phyloP scores from a whole-genome alignment of 2,888 invertebrate genomes.

The Caenorhabditis afra region DNA sequence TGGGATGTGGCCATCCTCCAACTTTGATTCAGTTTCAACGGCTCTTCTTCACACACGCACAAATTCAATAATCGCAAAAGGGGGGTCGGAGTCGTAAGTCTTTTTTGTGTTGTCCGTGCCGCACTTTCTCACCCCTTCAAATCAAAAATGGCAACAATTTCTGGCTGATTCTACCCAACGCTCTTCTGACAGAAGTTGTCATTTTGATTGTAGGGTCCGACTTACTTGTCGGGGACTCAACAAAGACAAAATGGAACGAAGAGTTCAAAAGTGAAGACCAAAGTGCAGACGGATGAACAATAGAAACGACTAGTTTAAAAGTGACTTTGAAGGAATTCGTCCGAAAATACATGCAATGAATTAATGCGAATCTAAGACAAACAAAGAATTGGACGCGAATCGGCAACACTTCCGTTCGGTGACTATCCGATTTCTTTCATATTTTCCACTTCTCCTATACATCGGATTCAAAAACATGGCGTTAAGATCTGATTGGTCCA shows the following conservation, averaged over 20 bases:
- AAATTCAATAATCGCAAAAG: conserved; percentile 54
- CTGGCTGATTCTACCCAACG: conserved; percentile 2
- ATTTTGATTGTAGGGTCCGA: too few species aligned
- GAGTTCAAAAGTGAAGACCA: too few species aligned
- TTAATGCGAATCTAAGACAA: conserved; percentile 39
- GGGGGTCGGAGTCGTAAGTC: conserved; percentile 10
- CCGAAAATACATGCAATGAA: conserved; percentile 1
- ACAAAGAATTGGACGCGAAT: conserved; percentile 28
- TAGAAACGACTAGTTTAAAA: conserved; percentile 2
- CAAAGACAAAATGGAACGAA: too few species aligned
- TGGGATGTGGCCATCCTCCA: conserved; percentile 17
- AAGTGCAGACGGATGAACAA: too few species aligned
- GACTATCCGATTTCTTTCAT: conserved; percentile 56
- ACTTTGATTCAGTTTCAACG: conserved; percentile 55
- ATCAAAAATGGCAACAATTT: conserved; percentile 38
- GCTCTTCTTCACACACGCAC: conserved; percentile 46
- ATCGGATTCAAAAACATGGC: conserved; percentile 28
- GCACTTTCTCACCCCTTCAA: conserved; percentile 12
- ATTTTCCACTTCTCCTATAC: conserved; percentile 32
- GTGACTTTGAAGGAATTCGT: not conserved
- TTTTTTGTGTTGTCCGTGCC: conserved; percentile 23
- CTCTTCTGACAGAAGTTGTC: conserved; percentile 46
- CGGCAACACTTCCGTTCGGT: conserved; percentile 42
- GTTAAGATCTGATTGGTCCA: conserved; percentile 37
- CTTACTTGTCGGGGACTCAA: too few species aligned